Conservation (phyloP, 1,140 invertebrate species). For the Aphidius gifuensis region DNA sequence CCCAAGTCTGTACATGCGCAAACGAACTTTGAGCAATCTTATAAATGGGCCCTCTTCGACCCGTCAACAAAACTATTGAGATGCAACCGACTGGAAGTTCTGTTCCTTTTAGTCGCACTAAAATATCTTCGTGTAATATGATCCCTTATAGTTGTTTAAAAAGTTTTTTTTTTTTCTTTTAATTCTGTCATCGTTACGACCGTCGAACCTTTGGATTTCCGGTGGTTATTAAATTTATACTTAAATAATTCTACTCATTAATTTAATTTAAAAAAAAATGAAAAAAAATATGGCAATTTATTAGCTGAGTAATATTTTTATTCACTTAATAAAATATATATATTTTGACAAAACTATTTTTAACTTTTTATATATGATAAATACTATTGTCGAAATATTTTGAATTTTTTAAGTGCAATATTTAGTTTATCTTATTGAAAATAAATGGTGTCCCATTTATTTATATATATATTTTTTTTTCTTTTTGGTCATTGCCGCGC, state of each 20-base stretch:
- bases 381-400: no score
- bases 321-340: no score
- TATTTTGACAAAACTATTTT: no score
- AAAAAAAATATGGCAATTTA: no score
- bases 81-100: constrained; percentile 46
- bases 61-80: constrained; percentile 38
- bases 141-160: constrained; percentile 22
- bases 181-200: constrained; percentile 2
- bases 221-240: background rate
- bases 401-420: no score
- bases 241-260: no score
- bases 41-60: constrained; percentile 26
- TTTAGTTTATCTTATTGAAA: no score
- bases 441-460: no score
- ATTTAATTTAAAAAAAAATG: no score
- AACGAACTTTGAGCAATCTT: constrained; percentile 1
- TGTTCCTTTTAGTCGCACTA: constrained; percentile 33
- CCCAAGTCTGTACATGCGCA: constrained; percentile 1
- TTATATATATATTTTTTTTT: no score
- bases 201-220: constrained; percentile 19
- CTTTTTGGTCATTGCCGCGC: background rate
- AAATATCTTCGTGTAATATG: constrained; percentile 26
- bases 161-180: background rate
- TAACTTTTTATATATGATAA: no score
- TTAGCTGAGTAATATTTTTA: no score